Evolutionary conservation across 2,888 invertebrate genomes (phyloP).

Genomic region (Drosophila algonquin): DNA sequence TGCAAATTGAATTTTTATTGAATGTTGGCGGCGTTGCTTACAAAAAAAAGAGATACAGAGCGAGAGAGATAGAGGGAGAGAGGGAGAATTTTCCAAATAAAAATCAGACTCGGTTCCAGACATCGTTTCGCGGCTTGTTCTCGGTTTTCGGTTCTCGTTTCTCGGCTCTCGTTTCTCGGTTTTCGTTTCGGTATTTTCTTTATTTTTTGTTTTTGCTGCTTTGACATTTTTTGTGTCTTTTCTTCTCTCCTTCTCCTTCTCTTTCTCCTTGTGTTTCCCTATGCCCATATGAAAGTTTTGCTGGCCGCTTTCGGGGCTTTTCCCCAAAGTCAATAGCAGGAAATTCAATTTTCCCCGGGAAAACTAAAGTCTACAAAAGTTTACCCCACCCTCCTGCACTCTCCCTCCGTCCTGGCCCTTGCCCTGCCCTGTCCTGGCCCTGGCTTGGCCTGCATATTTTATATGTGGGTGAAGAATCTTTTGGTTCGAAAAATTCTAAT

Average conservation of each 20-base stretch:
- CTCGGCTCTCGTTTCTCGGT: conserved; percentile 32
- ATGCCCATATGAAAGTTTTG: conserved; percentile 36
- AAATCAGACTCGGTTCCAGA: conserved; percentile 27
- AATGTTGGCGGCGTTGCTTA: conserved; percentile 57
- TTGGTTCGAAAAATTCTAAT: conserved; percentile 29
- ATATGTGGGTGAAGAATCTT: conserved; percentile 43
- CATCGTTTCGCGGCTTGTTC: conserved; percentile 34
- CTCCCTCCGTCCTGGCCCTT: too few species aligned
- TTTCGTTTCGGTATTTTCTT: conserved; percentile 50
- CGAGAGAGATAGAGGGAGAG: neutral
- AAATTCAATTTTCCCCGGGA: conserved; percentile 63
- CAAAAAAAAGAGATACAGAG: conserved; percentile 16
- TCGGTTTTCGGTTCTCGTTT: conserved; percentile 36
- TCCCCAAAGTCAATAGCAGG: conserved; percentile 50
- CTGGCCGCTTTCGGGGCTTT: conserved; percentile 30
- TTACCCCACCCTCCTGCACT: conserved; percentile 10
- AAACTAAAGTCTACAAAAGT: conserved; percentile 49
- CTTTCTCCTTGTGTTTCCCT: neutral
- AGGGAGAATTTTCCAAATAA: neutral
- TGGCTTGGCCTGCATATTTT: conserved; percentile 47
- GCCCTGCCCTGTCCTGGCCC: neutral
- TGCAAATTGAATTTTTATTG: conserved; percentile 78
- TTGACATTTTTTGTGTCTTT: conserved; percentile 47
- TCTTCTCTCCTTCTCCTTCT: conserved; percentile 21
- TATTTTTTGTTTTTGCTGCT: conserved; percentile 30